Conservation (phyloP, 2,888 invertebrate species). For the Hirtodrosophila confusa region DNA sequence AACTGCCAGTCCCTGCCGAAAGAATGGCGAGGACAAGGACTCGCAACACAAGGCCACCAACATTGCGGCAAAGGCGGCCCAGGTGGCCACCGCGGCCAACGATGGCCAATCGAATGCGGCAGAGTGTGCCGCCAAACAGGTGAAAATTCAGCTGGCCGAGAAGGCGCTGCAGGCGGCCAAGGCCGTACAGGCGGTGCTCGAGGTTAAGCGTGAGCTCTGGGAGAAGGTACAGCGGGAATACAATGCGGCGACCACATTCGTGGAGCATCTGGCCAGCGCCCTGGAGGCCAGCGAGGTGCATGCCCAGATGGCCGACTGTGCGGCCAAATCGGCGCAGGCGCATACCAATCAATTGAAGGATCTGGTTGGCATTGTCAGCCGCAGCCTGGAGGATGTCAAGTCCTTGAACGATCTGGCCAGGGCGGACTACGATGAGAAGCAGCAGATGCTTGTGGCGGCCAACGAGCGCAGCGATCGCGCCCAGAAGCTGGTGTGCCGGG, state of each 20-base stretch:
- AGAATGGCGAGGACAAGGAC: no score
- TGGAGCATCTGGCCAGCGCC: no score
- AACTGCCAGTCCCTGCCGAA: no score
- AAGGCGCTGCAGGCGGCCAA: constrained; percentile 89
- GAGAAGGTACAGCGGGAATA: no score
- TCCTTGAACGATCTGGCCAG: constrained; percentile 86
- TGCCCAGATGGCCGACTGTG: constrained; percentile 86
- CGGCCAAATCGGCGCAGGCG: constrained; percentile 86
- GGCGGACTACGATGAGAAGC: constrained; percentile 87
- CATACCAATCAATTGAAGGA: constrained; percentile 84
- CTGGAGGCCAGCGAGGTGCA: constrained; percentile 87
- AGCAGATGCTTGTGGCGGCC: constrained; percentile 88
- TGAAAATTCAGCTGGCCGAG: constrained; percentile 89
- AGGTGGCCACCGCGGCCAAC: constrained; percentile 87
- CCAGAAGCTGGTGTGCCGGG: constrained; percentile 86
- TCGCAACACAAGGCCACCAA: no score
- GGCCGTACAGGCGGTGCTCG: constrained; percentile 88
- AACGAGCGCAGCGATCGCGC: constrained; percentile 87
- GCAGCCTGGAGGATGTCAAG: constrained; percentile 86
- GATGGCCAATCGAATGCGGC: constrained; percentile 90
- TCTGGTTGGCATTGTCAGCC: constrained; percentile 84
- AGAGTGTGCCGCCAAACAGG: constrained; percentile 89
- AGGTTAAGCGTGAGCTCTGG: constrained; percentile 86
- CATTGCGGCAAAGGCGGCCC: no score
- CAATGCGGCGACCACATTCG: no score